Evolutionary conservation across 2,888 invertebrate genomes (phyloP).

Genomic region (Polydrusus tereticollis): DNA sequence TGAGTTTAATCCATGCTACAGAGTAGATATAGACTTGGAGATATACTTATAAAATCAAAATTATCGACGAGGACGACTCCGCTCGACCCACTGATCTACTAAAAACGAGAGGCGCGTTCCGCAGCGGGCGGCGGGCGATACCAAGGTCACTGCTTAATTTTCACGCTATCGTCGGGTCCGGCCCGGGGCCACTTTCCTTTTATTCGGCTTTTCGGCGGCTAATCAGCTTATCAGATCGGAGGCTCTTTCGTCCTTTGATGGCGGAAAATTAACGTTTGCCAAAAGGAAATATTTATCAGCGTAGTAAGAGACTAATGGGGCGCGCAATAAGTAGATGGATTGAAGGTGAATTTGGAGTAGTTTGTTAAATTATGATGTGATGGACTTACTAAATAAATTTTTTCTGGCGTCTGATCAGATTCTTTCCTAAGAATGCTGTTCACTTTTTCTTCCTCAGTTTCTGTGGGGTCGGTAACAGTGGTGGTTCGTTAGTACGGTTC

Average conservation of each 20-base stretch:
- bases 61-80: neutral
- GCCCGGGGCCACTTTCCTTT: constrained; percentile 17
- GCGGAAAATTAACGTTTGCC: constrained; percentile 7
- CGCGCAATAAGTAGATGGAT: neutral
- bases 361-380: neutral
- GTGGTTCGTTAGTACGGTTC: too few species aligned
- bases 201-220: constrained; percentile 3
- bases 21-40: neutral
- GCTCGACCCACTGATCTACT: constrained; percentile 34
- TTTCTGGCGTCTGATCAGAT: too few species aligned
- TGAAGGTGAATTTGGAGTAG: neutral
- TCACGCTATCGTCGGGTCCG: neutral
- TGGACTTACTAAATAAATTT: too few species aligned
- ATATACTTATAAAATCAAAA: neutral
- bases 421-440: too few species aligned
- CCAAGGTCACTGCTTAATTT: constrained; percentile 24
- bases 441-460: too few species aligned
- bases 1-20: neutral
- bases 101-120: constrained; percentile 21
- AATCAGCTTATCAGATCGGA: constrained; percentile 23
- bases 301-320: constrained; percentile 1
- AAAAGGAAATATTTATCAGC: constrained; percentile 11
- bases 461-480: too few species aligned
- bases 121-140: constrained; percentile 1
- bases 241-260: neutral